Evolutionary conservation across 2,888 invertebrate genomes (phyloP).

Genomic region (Dryococelus australis): DNA sequence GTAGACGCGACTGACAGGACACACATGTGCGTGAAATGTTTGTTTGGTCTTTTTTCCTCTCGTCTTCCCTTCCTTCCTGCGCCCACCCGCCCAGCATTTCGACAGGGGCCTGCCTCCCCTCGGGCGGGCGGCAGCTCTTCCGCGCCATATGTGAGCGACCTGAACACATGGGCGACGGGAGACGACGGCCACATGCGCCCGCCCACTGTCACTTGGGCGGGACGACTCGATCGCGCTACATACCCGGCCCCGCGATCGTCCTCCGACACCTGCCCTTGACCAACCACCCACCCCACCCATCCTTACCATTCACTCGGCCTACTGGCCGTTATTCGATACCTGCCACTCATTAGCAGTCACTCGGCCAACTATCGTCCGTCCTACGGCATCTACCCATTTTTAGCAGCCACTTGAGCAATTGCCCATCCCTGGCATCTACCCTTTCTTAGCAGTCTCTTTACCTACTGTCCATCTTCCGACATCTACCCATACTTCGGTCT

Average conservation of each 20-base stretch:
- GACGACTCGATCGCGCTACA: not conserved
- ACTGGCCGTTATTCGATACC: no score
- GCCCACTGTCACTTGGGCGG: no score
- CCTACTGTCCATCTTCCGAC: not conserved
- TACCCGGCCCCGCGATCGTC: not conserved
- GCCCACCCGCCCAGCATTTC: not conserved
- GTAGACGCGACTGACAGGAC: slow-evolving; percentile 16
- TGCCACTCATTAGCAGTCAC: no score
- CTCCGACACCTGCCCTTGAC: no score
- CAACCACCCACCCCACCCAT: no score
- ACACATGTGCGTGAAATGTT: slow-evolving; percentile 1
- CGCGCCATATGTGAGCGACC: not conserved
- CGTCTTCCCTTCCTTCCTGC: not conserved
- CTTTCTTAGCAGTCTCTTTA: not conserved
- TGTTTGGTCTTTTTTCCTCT: not conserved
- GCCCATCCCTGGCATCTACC: no score
- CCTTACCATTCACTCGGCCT: not conserved
- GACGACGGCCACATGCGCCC: not conserved
- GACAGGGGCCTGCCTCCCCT: not conserved
- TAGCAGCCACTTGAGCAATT: no score
- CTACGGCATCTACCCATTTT: no score
- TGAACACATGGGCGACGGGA: slow-evolving; percentile 2
- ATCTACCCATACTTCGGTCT: no score
- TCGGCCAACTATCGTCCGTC: no score
- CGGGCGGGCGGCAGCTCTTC: no score